phyloP scores from a whole-genome alignment of 2,888 invertebrate genomes.

The Gastracanthus pulcherrimus region DNA sequence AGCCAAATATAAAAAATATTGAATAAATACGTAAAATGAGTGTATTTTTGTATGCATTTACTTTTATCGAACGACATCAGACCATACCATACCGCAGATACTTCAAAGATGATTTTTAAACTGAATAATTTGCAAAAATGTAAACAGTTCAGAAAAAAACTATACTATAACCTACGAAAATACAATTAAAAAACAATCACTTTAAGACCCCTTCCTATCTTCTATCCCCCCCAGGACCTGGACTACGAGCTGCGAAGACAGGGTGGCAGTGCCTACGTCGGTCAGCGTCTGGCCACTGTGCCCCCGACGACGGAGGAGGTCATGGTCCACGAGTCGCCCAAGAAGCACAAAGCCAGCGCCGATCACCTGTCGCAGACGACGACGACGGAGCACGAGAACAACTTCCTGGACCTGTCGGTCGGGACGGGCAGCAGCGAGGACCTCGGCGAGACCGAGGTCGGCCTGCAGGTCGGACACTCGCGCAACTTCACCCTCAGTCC shows the following conservation, averaged over 20 bases:
- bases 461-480: slow-evolving; percentile 84
- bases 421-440: slow-evolving; percentile 83
- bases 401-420: slow-evolving; percentile 81
- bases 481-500: slow-evolving; percentile 94
- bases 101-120: too few relatives aligned
- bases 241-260: slow-evolving; percentile 89
- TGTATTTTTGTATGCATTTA: too few relatives aligned
- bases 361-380: slow-evolving; percentile 50
- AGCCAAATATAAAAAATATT: too few relatives aligned
- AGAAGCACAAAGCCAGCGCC: slow-evolving; percentile 73
- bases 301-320: slow-evolving; percentile 75
- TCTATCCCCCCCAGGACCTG: slow-evolving; percentile 80
- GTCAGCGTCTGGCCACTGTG: slow-evolving; percentile 85
- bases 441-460: slow-evolving; percentile 83
- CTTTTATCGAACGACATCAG: too few relatives aligned
- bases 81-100: too few relatives aligned
- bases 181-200: neutral
- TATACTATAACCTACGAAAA: too few relatives aligned
- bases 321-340: slow-evolving; percentile 75
- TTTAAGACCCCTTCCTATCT: neutral
- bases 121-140: too few relatives aligned
- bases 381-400: slow-evolving; percentile 80
- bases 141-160: neutral
- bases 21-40: too few relatives aligned
- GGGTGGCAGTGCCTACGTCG: slow-evolving; percentile 87